Conservation (phyloP, 2,797 vertebrate species). For the Oceanodroma leucorhoa region DNA sequence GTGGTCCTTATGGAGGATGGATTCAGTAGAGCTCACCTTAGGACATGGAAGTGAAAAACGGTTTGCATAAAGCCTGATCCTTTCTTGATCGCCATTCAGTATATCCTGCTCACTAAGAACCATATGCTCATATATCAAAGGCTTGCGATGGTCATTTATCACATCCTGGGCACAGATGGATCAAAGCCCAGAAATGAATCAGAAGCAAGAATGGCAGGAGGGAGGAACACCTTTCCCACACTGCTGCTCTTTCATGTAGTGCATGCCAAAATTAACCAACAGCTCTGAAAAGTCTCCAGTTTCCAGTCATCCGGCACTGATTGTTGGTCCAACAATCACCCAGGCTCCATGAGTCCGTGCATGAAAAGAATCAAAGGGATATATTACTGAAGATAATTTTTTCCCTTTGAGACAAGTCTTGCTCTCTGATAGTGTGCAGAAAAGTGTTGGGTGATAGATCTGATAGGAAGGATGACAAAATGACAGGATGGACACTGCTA, state of each 20-base stretch:
- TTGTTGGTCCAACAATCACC: not conserved
- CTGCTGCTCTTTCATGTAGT: not conserved
- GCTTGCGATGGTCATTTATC: not conserved
- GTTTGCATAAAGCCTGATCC: not conserved
- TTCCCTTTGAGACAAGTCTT: not conserved
- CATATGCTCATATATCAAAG: not conserved
- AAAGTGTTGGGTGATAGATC: not conserved
- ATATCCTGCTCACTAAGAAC: not conserved
- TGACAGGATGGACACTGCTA: not conserved
- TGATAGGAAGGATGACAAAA: not conserved
- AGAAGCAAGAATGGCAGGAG: not conserved
- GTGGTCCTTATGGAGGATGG: not conserved
- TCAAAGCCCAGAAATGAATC: not conserved
- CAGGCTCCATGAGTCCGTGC: not conserved
- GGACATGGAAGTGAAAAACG: not conserved
- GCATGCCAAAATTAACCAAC: not conserved
- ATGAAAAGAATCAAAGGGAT: not conserved
- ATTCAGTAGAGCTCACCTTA: not conserved
- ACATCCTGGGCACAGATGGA: not conserved
- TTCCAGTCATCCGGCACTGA: not conserved
- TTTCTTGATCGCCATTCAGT: not conserved
- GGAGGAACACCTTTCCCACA: not conserved
- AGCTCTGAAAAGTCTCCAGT: not conserved
- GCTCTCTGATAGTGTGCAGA: not conserved
- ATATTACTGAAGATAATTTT: not conserved